These are phyloP conservation scores for Trididemnum miniatum DNA, from an alignment of 23 tunicate genomes.

Conservation along the genomic window DNA sequence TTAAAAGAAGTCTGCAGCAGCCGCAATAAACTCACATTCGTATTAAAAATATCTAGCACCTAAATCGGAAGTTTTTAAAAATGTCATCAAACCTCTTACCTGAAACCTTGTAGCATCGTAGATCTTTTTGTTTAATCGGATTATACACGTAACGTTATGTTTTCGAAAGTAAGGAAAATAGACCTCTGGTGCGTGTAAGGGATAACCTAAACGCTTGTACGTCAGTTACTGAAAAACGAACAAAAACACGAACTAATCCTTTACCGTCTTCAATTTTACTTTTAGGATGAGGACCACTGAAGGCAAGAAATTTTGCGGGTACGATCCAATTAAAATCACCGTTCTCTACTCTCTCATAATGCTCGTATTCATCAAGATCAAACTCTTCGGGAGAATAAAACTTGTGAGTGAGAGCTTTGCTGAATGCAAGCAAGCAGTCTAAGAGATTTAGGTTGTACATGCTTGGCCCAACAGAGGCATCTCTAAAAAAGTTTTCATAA, in stretches of 20 bases:
- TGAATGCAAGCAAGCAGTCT: slow-evolving; percentile 91
- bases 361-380: slow-evolving; percentile 97
- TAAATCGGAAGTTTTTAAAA: too few species aligned
- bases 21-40: too few species aligned
- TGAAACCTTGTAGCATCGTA: slow-evolving; percentile 89
- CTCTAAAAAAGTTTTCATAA: slow-evolving; percentile 53
- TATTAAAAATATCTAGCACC: too few species aligned
- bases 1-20: too few species aligned
- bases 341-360: slow-evolving; percentile 97
- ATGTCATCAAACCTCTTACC: slow-evolving; percentile 33
- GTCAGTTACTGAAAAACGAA: neutral
- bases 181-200: slow-evolving; percentile 99
- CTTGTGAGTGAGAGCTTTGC: slow-evolving; percentile 62
- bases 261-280: slow-evolving; percentile 98
- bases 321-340: slow-evolving; percentile 99
- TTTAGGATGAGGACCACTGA: slow-evolving; percentile 97
- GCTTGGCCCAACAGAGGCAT: slow-evolving; percentile 97
- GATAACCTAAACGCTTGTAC: slow-evolving; percentile 52
- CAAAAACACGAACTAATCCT: too few species aligned
- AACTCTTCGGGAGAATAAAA: slow-evolving; percentile 72
- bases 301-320: slow-evolving; percentile 89
- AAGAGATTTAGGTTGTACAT: slow-evolving; percentile 89
- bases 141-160: slow-evolving; percentile 75
- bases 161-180: slow-evolving; percentile 99
- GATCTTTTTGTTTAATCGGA: slow-evolving; percentile 91